Evolutionary conservation across 2,888 invertebrate genomes (phyloP).

Genomic region (Synergus japonicus): DNA sequence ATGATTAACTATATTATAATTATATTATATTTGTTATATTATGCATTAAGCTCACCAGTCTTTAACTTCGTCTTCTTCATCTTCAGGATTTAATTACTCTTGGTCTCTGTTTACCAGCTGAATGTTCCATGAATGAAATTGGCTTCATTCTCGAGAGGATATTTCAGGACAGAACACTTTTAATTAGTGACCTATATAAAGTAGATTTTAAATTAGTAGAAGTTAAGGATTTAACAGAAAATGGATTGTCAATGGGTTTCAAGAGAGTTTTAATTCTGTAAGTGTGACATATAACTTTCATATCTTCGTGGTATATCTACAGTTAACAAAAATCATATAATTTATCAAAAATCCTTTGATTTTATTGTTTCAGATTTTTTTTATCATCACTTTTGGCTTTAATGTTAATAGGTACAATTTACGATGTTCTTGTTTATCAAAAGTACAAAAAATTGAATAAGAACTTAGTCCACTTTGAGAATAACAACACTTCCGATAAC

Average conservation of each 20-base stretch:
- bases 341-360: background rate
- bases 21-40: slow-evolving; percentile 7
- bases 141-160: slow-evolving; percentile 66
- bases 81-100: slow-evolving; percentile 78
- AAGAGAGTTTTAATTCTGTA: slow-evolving; percentile 23
- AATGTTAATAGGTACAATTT: slow-evolving; percentile 71
- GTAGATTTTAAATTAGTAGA: slow-evolving; percentile 70
- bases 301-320: background rate
- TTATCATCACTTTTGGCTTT: slow-evolving; percentile 61
- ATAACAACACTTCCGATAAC: slow-evolving; percentile 47
- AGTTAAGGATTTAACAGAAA: slow-evolving; percentile 70
- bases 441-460: slow-evolving; percentile 55
- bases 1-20: background rate
- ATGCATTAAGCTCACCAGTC: background rate
- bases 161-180: slow-evolving; percentile 68
- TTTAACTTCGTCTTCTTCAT: background rate
- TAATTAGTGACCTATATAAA: slow-evolving; percentile 72
- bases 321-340: background rate
- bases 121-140: slow-evolving; percentile 76
- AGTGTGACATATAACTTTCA: background rate
- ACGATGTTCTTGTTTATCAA: slow-evolving; percentile 68
- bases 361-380: slow-evolving; percentile 58
- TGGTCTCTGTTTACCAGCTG: slow-evolving; percentile 79
- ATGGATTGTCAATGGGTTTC: slow-evolving; percentile 46
- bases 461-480: slow-evolving; percentile 45